Conservation (phyloP, 2,113 vertebrate genomes). For the Coturnix japonica region DNA sequence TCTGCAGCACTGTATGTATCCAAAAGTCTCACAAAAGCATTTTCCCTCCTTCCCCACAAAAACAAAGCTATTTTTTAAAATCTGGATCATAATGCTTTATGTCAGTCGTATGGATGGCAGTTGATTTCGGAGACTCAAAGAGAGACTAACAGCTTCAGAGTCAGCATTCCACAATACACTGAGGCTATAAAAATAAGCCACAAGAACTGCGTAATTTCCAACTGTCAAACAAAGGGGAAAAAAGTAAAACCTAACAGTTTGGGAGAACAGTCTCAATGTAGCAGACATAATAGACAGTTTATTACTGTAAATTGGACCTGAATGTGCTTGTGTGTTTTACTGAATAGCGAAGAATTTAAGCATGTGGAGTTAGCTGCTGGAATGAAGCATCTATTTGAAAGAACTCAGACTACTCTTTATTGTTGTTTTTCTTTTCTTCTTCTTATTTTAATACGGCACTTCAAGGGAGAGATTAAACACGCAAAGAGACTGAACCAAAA, state of each 20-base stretch:
- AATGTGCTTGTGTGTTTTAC: background rate
- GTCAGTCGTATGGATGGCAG: background rate
- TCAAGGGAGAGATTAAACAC: background rate
- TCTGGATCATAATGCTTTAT: background rate
- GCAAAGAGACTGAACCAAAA: background rate
- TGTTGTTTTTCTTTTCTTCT: background rate
- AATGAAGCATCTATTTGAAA: background rate
- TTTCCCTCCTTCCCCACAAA: background rate
- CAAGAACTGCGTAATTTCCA: background rate
- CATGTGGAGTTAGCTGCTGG: background rate
- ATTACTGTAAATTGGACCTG: background rate
- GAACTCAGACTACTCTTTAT: background rate
- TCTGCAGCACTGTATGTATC: background rate
- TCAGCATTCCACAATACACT: background rate
- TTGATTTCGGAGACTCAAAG: background rate
- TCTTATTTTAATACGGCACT: background rate
- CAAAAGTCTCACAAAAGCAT: background rate
- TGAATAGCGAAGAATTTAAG: background rate
- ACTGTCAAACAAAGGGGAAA: background rate
- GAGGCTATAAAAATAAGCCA: background rate
- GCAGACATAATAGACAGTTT: background rate
- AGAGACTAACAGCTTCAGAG: background rate
- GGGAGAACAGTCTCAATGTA: background rate
- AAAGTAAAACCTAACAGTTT: background rate
- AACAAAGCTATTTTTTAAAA: background rate